phyloP scores from a whole-genome alignment of 2,888 invertebrate species.

The Tenthredo livida region DNA sequence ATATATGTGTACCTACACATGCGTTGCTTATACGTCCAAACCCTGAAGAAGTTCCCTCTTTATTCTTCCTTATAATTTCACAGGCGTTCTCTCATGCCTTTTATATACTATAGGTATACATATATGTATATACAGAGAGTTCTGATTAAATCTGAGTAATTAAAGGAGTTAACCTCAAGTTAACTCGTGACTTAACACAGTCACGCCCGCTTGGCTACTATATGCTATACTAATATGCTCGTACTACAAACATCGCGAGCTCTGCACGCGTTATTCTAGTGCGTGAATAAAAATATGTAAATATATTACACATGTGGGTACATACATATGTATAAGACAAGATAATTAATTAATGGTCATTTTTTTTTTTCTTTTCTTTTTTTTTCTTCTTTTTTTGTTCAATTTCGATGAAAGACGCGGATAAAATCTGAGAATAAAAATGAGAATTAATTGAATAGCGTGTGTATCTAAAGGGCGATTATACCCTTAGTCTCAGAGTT shows the following conservation, averaged over 20 bases:
- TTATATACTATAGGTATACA: conserved; percentile 52
- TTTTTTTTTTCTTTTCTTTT: no score
- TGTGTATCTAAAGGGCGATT: neutral
- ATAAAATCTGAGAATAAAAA: no score
- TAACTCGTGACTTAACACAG: conserved; percentile 77
- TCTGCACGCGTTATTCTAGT: neutral
- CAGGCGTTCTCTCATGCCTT: conserved; percentile 48
- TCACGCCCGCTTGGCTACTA: conserved; percentile 74
- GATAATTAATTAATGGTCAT: neutral
- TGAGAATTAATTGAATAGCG: neutral
- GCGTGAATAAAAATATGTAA: neutral
- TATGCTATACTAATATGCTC: no score
- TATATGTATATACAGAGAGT: conserved; percentile 59
- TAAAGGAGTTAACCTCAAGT: conserved; percentile 77
- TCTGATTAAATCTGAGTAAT: conserved; percentile 76
- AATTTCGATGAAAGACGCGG: no score
- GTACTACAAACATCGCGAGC: no score
- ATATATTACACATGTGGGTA: neutral
- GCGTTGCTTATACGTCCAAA: no score
- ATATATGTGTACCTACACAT: no score
- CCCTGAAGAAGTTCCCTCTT: neutral
- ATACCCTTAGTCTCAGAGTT: neutral
- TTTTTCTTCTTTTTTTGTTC: no score
- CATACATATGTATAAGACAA: neutral
- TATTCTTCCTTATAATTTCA: neutral